Base-by-base conservation (phyloP, 2,797 vertebrate genomes). In the Galago senegalensis region DNA sequence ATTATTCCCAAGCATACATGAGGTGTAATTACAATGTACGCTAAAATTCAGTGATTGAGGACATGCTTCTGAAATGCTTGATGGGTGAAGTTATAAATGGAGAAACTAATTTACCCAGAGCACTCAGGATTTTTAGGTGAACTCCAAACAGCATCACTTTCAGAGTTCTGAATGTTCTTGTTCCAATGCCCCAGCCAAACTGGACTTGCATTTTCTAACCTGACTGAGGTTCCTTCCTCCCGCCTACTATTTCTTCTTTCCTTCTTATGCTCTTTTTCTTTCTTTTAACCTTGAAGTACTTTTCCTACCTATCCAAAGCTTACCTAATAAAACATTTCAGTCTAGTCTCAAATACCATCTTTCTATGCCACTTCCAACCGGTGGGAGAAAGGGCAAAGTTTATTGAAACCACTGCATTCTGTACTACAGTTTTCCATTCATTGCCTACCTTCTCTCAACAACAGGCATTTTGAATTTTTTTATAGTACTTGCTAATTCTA, bases 1-100 rank as follows among this genome's bases (percentile, higher is more conserved):
- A 85, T 92, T 94, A 89, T 97, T 96, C 72, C 53, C 77, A 87
- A 95, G 77, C 76, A 84, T 67, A 84, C 20, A 0, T 96, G 81
- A 93, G 46, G 58, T 77, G 31, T 77, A 97, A 96, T 97, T 93
- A 89, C n/a, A 89, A 67, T 69, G n/a, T 88, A 85, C 2, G 37
- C 67, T 87, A 87, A 80, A 95, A 75, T 87, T 93, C 58, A 75
- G 91, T 85, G 60, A 91, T 69, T 73, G 56, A 94, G 67, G 65
- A 69, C n/a, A 79, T 72, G 12, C 56, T 95, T 95, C 84, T 86
- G 53, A 96, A 93, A 88, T 94, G 31, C 76, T 88, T 94, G 23
- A 75, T 93, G 76, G 17, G 1, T 94, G 79, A 81, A 92, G 69
- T 81, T 95, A 72, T 65, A 96, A 85, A 87, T 40, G 53, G 70